These are phyloP conservation scores for Prostheceraeus crozeri DNA, from an alignment of 2,888 invertebrate species.

Conservation along the genomic window DNA sequence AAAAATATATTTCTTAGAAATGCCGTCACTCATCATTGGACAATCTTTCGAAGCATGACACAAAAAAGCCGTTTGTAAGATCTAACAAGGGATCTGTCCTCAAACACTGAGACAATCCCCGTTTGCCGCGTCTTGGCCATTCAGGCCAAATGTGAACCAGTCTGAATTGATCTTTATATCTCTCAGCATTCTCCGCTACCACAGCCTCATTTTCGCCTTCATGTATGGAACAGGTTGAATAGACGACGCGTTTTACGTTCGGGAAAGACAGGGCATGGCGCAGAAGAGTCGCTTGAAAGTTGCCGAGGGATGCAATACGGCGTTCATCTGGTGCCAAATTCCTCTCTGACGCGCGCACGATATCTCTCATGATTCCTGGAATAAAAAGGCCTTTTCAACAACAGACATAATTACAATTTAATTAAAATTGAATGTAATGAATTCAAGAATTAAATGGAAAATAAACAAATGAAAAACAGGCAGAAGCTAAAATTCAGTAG, in stretches of 20 bases:
- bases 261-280: conserved; percentile 80
- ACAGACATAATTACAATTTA: too few relatives aligned
- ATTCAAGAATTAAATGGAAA: too few relatives aligned
- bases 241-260: conserved; percentile 73
- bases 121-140: conserved; percentile 46
- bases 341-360: conserved; percentile 41
- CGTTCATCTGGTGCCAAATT: conserved; percentile 46
- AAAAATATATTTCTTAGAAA: too few relatives aligned
- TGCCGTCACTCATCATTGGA: neutral
- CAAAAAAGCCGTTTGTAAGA: conserved; percentile 84
- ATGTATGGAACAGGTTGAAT: conserved; percentile 88
- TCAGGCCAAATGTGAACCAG: conserved; percentile 50
- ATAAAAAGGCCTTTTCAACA: too few relatives aligned
- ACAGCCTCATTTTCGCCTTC: conserved; percentile 88
- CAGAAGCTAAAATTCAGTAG: too few relatives aligned
- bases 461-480: too few relatives aligned
- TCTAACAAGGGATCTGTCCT: conserved; percentile 70
- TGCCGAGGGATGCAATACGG: conserved; percentile 40
- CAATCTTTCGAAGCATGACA: conserved; percentile 70
- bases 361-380: conserved; percentile 27
- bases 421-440: too few relatives aligned
- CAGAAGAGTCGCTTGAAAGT: conserved; percentile 65
- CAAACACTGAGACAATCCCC: conserved; percentile 64
- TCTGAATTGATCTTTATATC: conserved; percentile 50
- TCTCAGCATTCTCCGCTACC: conserved; percentile 65